phyloP scores from a whole-genome alignment of 2,888 invertebrate species.

The Nematopogon swammerdamellus region DNA sequence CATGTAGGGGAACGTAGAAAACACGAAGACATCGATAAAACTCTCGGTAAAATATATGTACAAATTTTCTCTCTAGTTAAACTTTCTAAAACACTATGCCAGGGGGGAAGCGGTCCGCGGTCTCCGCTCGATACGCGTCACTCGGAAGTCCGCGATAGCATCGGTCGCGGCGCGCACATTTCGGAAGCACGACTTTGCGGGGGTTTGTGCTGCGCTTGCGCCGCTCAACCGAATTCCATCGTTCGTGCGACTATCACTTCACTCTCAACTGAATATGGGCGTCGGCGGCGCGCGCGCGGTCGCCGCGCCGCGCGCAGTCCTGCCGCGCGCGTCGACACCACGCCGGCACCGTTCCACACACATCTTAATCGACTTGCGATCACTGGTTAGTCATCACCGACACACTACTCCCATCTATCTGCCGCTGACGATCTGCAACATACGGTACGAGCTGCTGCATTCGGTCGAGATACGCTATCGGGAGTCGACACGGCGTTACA shows the following conservation, averaged over 20 bases:
- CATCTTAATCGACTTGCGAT: background rate
- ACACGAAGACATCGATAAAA: constrained; percentile 38
- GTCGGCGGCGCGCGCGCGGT: background rate
- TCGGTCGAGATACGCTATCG: background rate
- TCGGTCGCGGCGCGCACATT: constrained; percentile 33
- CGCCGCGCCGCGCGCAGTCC: background rate
- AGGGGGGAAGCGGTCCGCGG: too few species aligned
- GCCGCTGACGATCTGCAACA: background rate
- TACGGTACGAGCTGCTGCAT: background rate
- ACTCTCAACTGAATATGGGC: constrained; percentile 36
- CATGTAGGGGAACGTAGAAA: constrained; percentile 15
- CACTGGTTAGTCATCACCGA: background rate
- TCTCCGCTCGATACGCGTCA: constrained; percentile 13
- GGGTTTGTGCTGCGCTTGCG: constrained; percentile 28
- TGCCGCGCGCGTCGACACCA: background rate
- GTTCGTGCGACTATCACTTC: constrained; percentile 31
- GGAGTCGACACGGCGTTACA: too few species aligned
- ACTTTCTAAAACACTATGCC: background rate
- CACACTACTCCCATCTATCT: too few species aligned
- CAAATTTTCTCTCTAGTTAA: background rate
- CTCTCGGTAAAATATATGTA: background rate
- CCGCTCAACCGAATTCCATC: constrained; percentile 53
- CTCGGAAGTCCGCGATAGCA: constrained; percentile 17
- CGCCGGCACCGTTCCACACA: background rate
- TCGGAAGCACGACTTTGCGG: constrained; percentile 27